phyloP scores from a whole-genome alignment of 2,797 vertebrate species.

The Galago senegalensis region DNA sequence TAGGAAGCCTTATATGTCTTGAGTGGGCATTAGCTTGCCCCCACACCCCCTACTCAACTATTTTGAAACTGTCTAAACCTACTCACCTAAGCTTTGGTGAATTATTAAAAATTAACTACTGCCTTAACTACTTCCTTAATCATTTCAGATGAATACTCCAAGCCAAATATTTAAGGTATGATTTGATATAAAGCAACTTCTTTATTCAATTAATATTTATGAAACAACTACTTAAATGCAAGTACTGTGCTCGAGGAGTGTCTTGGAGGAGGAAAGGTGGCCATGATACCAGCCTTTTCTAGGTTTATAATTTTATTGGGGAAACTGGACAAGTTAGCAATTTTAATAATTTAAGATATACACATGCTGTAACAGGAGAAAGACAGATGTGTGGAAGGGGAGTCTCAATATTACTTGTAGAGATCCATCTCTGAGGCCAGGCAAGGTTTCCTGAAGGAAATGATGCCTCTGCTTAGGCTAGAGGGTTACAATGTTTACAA shows the following conservation, averaged over 20 bases:
- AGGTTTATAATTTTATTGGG: not conserved
- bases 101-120: constrained; percentile 74
- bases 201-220: constrained; percentile 72
- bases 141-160: not conserved
- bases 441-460: not conserved
- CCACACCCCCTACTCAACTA: not conserved
- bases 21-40: not conserved
- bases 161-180: constrained; percentile 74
- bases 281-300: not conserved
- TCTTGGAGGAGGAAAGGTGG: not conserved
- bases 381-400: not conserved
- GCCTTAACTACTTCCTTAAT: constrained; percentile 61
- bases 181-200: constrained; percentile 67
- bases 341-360: not conserved
- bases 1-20: constrained; percentile 18
- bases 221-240: constrained; percentile 33
- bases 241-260: not conserved
- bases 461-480: fast-evolving
- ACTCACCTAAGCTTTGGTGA: not conserved
- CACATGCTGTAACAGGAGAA: not conserved
- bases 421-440: not conserved
- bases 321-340: not conserved
- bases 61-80: constrained; percentile 57
- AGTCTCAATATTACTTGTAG: not conserved
- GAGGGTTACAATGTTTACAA: not conserved